Percentiles rank a stretch among this genome's conserved stretches.
These are phyloP conservation scores for Diarsia rubi DNA, from an alignment of 2,888 invertebrate genomes.

Conservation along the genomic window DNA sequence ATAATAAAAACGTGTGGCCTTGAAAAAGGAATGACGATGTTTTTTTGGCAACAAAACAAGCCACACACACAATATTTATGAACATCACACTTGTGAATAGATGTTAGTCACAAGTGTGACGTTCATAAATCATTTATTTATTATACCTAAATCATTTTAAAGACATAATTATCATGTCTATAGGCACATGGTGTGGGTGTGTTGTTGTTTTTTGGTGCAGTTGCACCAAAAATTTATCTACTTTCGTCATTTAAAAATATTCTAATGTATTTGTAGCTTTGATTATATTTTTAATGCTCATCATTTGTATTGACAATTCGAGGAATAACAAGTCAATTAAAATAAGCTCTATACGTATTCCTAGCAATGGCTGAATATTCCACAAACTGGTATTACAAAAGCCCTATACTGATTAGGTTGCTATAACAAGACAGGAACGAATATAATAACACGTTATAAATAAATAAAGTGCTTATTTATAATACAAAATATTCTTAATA, in stretches of 20 bases:
- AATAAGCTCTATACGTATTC: conserved; percentile 4
- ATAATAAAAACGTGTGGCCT: not conserved
- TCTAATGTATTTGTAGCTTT: conserved; percentile 39
- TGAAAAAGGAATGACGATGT: too few relatives aligned
- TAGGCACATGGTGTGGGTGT: too few relatives aligned
- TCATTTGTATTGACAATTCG: conserved; percentile 26
- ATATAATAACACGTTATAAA: conserved; percentile 62
- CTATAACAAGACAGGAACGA: conserved; percentile 44
- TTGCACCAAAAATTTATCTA: not conserved
- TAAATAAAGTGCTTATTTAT: conserved; percentile 68
- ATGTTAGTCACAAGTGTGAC: not conserved
- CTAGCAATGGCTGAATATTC: conserved; percentile 11
- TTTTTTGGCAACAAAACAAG: too few relatives aligned
- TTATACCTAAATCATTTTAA: too few relatives aligned
- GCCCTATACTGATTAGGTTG: conserved; percentile 58
- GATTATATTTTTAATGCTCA: not conserved
- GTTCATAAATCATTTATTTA: not conserved
- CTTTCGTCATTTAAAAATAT: not conserved
- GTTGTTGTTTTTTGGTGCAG: too few relatives aligned
- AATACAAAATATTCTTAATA: conserved; percentile 70
- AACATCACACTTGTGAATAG: too few relatives aligned
- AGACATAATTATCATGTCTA: too few relatives aligned
- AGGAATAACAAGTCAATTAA: conserved; percentile 18
- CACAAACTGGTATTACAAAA: conserved; percentile 2
- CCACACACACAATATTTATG: too few relatives aligned